Base-by-base conservation (phyloP, 2,797 vertebrate species). In the Cyprinella venusta region DNA sequence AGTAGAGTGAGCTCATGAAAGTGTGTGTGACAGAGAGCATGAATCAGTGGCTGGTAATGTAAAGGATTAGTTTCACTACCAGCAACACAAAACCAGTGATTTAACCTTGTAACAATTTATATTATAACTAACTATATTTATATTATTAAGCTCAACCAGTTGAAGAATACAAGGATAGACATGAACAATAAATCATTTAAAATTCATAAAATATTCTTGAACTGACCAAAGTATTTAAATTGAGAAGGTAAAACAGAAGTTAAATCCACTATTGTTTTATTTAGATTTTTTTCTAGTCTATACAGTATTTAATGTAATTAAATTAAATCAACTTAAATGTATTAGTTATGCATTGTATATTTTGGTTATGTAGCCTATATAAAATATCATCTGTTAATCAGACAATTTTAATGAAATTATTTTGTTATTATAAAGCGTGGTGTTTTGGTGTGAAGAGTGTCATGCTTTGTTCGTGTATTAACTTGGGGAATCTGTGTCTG, bases 1-100 rank as follows among this genome's bases (percentile, higher is more conserved):
- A 82, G 15, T 65, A 16, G 82, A 16, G 21, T 80, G 70, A 26
- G 64, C 18, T 79, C 74, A 76, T 72, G 45, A 69, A 82, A 59
- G 21, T 48, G 30, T 21, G 63, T 21, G 3, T 26, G 76, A 36
- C 36, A 36, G 36, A 36, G 76, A 30, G 24, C 16, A 56, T 85
- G 80, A 87, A 76, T 84, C 87, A 85, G 81, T 52, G 63, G 24
- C 42, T 48, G 52, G 33, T 68, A 33, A 76, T 74, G 70, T 45
- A 50, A 50, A 40, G 54, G 69, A 68, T 59, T 30, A 56, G 72
- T 76, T 61, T 81, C 38, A 75, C 33, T 6, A 50, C 13, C 50
- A 54, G 64, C 8, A 30, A 78, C 65, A 61, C 15, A 70, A 80
- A 80, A 42, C 79, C 24, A 45, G 69, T 61, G 56, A 69, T 80